phyloP scores from a whole-genome alignment of 2,888 invertebrate species.

The Leuctra nigra region DNA sequence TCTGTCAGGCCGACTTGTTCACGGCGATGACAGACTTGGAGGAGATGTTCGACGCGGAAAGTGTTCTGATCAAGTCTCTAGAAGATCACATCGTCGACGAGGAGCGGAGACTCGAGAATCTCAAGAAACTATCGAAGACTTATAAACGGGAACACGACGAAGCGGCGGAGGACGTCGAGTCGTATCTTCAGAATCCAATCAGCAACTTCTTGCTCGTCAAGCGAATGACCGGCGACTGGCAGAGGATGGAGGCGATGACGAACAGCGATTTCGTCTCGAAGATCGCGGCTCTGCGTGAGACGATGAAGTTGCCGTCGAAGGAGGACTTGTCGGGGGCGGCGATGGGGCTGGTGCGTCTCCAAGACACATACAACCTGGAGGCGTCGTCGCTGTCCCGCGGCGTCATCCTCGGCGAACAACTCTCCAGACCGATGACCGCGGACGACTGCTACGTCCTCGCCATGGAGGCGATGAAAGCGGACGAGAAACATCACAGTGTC shows the following conservation, averaged over 20 bases:
- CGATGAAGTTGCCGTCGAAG: not conserved
- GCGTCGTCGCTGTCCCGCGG: too few relatives aligned
- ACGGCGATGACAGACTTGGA: not conserved
- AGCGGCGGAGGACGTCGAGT: too few relatives aligned
- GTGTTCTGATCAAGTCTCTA: too few relatives aligned
- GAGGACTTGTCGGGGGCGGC: too few relatives aligned
- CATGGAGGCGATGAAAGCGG: not conserved
- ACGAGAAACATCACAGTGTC: not conserved
- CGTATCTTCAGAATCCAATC: too few relatives aligned
- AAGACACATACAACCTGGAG: conserved; percentile 51
- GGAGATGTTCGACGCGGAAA: not conserved
- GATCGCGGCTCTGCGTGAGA: not conserved
- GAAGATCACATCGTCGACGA: not conserved
- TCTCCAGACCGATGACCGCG: conserved; percentile 33
- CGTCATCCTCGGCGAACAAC: too few relatives aligned
- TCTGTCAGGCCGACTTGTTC: not conserved
- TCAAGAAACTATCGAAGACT: not conserved
- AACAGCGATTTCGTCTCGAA: too few relatives aligned
- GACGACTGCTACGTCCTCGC: not conserved
- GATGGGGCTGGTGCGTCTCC: too few relatives aligned
- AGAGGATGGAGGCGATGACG: not conserved
- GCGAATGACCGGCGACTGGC: not conserved
- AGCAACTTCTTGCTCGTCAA: too few relatives aligned
- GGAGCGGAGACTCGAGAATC: not conserved
- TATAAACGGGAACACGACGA: too few relatives aligned